phyloP scores from a whole-genome alignment of 2,888 invertebrate species.

The Yponomeuta malinellus region DNA sequence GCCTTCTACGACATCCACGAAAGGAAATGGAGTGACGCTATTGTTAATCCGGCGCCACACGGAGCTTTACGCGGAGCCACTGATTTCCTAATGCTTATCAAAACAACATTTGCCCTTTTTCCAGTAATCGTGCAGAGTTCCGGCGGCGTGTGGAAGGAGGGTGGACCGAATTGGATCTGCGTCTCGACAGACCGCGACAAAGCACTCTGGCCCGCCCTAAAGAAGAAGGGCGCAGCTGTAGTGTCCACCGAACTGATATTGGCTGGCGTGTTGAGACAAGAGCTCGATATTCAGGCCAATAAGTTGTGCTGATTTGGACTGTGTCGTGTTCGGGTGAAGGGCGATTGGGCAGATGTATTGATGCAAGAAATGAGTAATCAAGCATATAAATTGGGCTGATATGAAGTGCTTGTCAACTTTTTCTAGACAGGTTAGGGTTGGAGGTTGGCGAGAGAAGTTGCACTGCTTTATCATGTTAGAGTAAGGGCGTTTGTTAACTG shows the following conservation, averaged over 20 bases:
- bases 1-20: too few species aligned
- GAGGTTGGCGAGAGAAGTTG: too few species aligned
- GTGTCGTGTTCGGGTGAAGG: not conserved
- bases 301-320: constrained; percentile 19
- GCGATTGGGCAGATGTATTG: constrained; percentile 20
- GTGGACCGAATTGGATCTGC: constrained; percentile 44
- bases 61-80: too few species aligned
- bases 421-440: too few species aligned
- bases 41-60: too few species aligned
- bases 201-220: constrained; percentile 41
- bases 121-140: constrained; percentile 65
- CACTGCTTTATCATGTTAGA: too few species aligned
- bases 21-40: too few species aligned
- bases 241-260: constrained; percentile 54
- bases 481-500: too few species aligned
- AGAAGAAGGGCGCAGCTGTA: constrained; percentile 41
- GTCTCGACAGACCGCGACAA: constrained; percentile 40
- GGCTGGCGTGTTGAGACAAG: constrained; percentile 50
- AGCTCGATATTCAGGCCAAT: constrained; percentile 35
- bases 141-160: constrained; percentile 55
- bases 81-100: not conserved
- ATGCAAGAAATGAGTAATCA: not conserved
- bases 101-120: constrained; percentile 18
- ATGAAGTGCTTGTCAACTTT: too few species aligned
- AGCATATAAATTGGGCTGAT: too few species aligned